These are phyloP conservation scores for Coracopsis vasa DNA, from an alignment of 2,113 vertebrate species.

Conservation along the genomic window DNA sequence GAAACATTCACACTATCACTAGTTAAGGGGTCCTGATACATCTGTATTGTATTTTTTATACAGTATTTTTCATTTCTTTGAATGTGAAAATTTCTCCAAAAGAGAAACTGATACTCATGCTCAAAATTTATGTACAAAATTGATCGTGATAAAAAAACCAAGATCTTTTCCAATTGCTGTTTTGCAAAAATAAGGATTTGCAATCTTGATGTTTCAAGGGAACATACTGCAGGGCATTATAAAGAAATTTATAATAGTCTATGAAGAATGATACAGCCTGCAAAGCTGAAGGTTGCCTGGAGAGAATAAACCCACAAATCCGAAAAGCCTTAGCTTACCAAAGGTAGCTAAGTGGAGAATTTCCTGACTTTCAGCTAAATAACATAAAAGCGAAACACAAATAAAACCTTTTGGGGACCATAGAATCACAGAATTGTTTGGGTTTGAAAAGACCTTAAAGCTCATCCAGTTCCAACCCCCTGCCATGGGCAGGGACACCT, in stretches of 20 bases:
- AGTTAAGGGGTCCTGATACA: not conserved
- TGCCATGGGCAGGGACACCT: not conserved
- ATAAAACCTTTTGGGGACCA: not conserved
- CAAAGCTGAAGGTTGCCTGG: not conserved
- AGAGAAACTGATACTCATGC: not conserved
- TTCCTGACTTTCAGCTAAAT: not conserved
- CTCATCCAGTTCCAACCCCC: not conserved
- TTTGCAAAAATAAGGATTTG: not conserved
- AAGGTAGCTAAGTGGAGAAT: not conserved
- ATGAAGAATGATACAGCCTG: not conserved
- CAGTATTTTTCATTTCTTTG: not conserved
- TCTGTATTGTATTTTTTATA: not conserved
- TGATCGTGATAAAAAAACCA: not conserved
- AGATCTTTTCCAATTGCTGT: not conserved
- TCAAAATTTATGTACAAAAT: not conserved
- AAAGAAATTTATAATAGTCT: not conserved
- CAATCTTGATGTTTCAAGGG: not conserved
- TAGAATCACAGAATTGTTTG: not conserved
- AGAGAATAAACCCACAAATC: not conserved
- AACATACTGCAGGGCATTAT: not conserved
- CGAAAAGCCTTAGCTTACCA: not conserved
- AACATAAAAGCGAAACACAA: not conserved
- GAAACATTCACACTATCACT: accelerated
- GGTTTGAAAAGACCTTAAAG: not conserved
- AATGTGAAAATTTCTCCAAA: not conserved